These are phyloP conservation scores for Rhagologus leucostigma DNA, from an alignment of 2,113 vertebrate genomes.

Conservation along the genomic window DNA sequence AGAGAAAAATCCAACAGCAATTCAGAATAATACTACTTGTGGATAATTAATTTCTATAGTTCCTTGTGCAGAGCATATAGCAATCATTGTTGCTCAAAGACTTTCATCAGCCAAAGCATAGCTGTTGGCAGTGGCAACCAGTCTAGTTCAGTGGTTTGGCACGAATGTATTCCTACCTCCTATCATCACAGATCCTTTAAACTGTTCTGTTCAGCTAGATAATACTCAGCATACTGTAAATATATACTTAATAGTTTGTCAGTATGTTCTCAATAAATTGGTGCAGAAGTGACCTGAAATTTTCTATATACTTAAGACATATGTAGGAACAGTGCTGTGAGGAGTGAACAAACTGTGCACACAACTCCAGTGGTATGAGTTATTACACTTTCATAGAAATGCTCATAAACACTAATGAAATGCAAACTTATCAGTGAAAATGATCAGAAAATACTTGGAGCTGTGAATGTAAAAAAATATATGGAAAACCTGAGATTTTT, in stretches of 20 bases:
- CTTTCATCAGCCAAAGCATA: neutral
- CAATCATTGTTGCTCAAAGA: neutral
- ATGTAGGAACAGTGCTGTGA: neutral
- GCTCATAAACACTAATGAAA: neutral
- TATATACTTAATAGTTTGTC: neutral
- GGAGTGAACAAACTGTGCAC: neutral
- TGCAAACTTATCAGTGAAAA: neutral
- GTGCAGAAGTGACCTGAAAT: neutral
- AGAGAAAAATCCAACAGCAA: neutral
- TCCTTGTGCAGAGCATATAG: neutral
- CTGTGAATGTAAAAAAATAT: neutral
- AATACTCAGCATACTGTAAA: neutral
- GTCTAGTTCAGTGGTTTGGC: neutral
- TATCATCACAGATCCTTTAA: neutral
- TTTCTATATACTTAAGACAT: accelerated
- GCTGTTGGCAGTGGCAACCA: neutral
- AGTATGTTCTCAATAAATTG: neutral
- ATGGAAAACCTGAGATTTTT: neutral
- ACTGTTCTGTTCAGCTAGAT: neutral
- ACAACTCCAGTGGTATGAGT: neutral
- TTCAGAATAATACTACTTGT: neutral
- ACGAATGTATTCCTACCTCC: neutral
- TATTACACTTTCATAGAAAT: neutral
- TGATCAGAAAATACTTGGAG: neutral
- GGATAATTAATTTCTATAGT: neutral